Evolutionary conservation across 2,888 invertebrate genomes (phyloP).

Genomic region (Hemicrepidius hirtus): DNA sequence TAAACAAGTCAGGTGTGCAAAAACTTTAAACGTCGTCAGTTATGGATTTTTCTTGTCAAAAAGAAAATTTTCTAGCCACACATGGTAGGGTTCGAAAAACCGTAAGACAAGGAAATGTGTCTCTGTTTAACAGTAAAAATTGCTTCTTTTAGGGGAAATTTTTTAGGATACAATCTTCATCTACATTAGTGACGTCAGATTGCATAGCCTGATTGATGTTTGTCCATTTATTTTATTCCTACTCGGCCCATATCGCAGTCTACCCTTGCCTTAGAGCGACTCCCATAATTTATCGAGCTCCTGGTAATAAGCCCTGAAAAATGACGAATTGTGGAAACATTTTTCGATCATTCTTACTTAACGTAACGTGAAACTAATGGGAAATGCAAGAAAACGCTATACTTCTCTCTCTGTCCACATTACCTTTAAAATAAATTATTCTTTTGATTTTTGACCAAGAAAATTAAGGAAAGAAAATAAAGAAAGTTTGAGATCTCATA

Average conservation of each 20-base stretch:
- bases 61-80: slow-evolving; percentile 38
- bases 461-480: too few species aligned
- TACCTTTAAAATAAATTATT: too few species aligned
- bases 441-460: too few species aligned
- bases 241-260: slow-evolving; percentile 38
- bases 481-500: too few species aligned
- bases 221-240: slow-evolving; percentile 58
- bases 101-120: slow-evolving; percentile 35
- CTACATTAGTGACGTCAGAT: slow-evolving; percentile 55
- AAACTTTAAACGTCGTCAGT: slow-evolving; percentile 46
- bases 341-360: slow-evolving; percentile 23
- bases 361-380: not conserved
- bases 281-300: slow-evolving; percentile 38
- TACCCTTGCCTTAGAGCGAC: slow-evolving; percentile 40
- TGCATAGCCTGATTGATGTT: slow-evolving; percentile 57
- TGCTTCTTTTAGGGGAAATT: slow-evolving; percentile 35
- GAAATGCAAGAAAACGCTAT: too few species aligned
- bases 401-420: too few species aligned
- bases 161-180: slow-evolving; percentile 49
- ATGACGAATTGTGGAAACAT: slow-evolving; percentile 33
- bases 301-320: slow-evolving; percentile 38
- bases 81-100: slow-evolving; percentile 17
- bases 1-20: slow-evolving; percentile 49
- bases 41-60: slow-evolving; percentile 42
- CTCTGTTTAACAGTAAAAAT: slow-evolving; percentile 50